Conservation (phyloP, 1,140 invertebrate species). For the Whitmania pigra region DNA sequence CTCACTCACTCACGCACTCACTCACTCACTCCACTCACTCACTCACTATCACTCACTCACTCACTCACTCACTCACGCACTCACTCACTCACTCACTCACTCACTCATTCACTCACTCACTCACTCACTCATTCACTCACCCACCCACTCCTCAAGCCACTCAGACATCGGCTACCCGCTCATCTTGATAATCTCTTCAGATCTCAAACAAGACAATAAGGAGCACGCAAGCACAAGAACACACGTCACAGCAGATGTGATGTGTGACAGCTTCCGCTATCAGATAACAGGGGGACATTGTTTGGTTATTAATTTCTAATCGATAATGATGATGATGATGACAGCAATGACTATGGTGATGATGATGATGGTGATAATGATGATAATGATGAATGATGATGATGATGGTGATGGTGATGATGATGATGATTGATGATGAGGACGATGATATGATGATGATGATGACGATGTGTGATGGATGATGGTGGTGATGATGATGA, state of each 20-base stretch:
- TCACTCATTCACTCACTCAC: constrained; percentile 21
- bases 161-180: constrained; percentile 2
- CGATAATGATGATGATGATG: not conserved
- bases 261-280: not conserved
- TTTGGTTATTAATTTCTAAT: not conserved
- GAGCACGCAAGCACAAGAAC: not conserved
- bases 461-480: too few species aligned
- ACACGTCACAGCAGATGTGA: not conserved
- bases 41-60: constrained; percentile 10
- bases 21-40: too few species aligned
- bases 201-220: not conserved
- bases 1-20: too few species aligned
- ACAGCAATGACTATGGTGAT: not conserved
- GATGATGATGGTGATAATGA: not conserved
- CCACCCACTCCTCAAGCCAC: constrained; percentile 10
- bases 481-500: too few species aligned
- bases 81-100: constrained; percentile 19
- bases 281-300: too few species aligned
- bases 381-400: not conserved
- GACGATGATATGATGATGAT: not conserved
- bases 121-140: constrained; percentile 20
- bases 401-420: constrained; percentile 1
- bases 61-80: constrained; percentile 16
- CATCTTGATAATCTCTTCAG: not conserved
- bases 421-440: not conserved